A percentile compares a stretch with the other conserved stretches of the same genome.
phyloP scores from a whole-genome alignment of 2,113 vertebrate genomes.

The Cyphomyrus plagiostoma region DNA sequence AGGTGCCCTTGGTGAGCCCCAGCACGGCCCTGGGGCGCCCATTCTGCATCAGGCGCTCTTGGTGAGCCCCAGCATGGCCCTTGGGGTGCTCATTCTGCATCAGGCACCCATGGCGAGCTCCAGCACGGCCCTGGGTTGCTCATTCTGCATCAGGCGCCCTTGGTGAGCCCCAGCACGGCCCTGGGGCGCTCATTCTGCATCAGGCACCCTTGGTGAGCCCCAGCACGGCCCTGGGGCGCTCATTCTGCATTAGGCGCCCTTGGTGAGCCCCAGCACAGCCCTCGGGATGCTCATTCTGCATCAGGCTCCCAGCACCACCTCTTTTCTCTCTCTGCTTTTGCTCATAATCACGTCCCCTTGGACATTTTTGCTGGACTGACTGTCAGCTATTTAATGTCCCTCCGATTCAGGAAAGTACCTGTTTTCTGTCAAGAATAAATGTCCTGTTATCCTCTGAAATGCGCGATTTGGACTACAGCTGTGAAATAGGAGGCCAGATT shows the following conservation, averaged over 20 bases:
- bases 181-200: too few species aligned
- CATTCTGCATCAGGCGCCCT: too few species aligned
- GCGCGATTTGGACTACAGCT: background rate
- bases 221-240: too few species aligned
- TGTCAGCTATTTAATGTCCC: background rate
- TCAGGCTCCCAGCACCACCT: background rate
- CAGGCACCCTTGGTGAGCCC: too few species aligned
- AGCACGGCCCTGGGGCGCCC: too few species aligned
- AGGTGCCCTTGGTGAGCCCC: background rate
- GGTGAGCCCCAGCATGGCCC: background rate
- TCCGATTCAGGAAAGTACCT: background rate
- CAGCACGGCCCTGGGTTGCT: background rate
- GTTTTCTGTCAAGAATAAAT: background rate
- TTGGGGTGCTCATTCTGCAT: background rate
- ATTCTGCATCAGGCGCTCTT: background rate
- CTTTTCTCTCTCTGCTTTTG: background rate
- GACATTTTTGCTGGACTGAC: background rate
- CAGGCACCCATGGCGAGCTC: background rate
- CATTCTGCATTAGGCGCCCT: too few species aligned
- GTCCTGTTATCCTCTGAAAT: background rate
- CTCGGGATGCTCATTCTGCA: too few species aligned
- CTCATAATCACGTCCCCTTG: background rate
- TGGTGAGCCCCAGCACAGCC: too few species aligned
- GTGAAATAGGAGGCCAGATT: background rate
- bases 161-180: too few species aligned